Evolutionary conservation across 2,797 vertebrate species (phyloP).

Genomic region (Streptopelia turtur): DNA sequence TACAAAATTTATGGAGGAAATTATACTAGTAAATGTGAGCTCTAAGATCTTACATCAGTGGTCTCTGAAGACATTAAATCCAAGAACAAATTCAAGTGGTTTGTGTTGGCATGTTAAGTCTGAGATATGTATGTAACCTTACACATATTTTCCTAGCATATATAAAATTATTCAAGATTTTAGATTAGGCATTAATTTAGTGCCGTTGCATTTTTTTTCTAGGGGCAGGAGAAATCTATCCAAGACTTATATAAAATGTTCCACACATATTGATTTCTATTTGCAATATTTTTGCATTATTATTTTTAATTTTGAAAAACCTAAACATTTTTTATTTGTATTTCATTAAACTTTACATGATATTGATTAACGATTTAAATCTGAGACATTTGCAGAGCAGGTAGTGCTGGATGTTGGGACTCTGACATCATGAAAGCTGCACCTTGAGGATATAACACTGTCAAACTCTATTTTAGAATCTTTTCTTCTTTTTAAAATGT

Average conservation of each 20-base stretch:
- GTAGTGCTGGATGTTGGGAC: background rate
- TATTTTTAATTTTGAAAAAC: background rate
- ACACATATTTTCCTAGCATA: background rate
- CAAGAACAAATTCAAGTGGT: conserved; percentile 37
- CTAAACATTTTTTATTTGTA: background rate
- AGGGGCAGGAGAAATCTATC: background rate
- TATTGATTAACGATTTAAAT: conserved; percentile 16
- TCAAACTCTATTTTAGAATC: conserved; percentile 30
- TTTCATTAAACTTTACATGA: background rate
- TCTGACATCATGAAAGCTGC: conserved; percentile 21
- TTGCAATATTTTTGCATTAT: background rate
- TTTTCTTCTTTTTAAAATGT: conserved; percentile 56
- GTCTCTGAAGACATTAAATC: conserved; percentile 33
- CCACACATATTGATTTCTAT: background rate
- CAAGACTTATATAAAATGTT: background rate
- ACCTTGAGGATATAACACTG: background rate
- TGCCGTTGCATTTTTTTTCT: background rate
- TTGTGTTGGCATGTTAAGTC: conserved; percentile 7
- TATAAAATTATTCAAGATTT: background rate
- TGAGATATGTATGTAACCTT: background rate
- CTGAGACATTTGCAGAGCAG: background rate
- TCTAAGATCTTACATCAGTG: conserved; percentile 51
- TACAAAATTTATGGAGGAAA: conserved; percentile 61
- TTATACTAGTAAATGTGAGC: conserved; percentile 39
- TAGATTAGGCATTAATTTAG: background rate